phyloP scores from a whole-genome alignment of 1,140 invertebrate genomes.

The Drosophila obscura region DNA sequence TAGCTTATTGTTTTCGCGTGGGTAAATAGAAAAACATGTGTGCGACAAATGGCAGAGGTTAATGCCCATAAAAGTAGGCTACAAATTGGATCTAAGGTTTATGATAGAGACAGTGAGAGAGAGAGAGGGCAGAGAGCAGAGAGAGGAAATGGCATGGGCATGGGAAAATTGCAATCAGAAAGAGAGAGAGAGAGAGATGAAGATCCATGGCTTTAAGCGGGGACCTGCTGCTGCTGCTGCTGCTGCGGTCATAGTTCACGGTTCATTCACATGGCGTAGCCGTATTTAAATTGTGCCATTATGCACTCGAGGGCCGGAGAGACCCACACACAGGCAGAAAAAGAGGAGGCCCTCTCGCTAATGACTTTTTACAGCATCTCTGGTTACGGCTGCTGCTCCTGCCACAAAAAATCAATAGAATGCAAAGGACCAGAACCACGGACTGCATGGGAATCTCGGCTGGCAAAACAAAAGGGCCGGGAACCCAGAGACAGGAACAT shows the following conservation, averaged over 20 bases:
- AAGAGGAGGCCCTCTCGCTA: constrained; percentile 48
- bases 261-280: constrained; percentile 75
- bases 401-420: constrained; percentile 71
- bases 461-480: constrained; percentile 60
- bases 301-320: constrained; percentile 61
- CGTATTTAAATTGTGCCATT: constrained; percentile 81
- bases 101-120: too few species aligned
- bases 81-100: too few species aligned
- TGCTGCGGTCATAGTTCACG: constrained; percentile 62
- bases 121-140: too few species aligned
- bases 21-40: constrained; percentile 45
- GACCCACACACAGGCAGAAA: neutral
- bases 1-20: constrained; percentile 74
- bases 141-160: too few species aligned
- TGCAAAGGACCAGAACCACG: constrained; percentile 55
- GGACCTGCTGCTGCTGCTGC: constrained; percentile 26
- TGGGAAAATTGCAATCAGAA: too few species aligned
- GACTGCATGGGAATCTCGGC: constrained; percentile 57
- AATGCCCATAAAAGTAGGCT: too few species aligned
- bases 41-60: constrained; percentile 11
- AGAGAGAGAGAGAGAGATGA: neutral
- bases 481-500: constrained; percentile 6
- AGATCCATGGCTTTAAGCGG: constrained; percentile 29
- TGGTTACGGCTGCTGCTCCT: constrained; percentile 12
- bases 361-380: constrained; percentile 76